Conservation (phyloP, 2,888 invertebrate genomes). For the Terebella lapidaria region DNA sequence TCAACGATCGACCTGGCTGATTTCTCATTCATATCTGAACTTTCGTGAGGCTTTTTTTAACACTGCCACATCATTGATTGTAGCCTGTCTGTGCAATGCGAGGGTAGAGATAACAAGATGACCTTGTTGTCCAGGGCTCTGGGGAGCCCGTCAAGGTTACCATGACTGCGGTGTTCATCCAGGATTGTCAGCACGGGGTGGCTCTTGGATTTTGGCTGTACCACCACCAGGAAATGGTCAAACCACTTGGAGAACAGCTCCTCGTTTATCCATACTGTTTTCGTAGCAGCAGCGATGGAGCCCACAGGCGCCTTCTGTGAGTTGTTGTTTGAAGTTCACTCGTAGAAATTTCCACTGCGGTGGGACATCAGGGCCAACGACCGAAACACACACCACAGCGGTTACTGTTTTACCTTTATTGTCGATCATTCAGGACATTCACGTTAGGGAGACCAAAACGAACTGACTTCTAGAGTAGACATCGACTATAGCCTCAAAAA, state of each 20-base stretch:
- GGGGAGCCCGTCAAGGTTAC: no score
- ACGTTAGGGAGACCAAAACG: no score
- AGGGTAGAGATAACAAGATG: slow-evolving; percentile 47
- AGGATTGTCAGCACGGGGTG: slow-evolving; percentile 45
- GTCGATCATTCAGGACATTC: no score
- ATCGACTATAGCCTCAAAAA: no score
- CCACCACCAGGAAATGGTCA: slow-evolving; percentile 33
- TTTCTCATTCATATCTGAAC: no score
- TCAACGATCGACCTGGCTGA: no score
- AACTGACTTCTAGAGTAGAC: no score
- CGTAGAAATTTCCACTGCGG: slow-evolving; percentile 10
- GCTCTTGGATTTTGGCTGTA: slow-evolving; percentile 34
- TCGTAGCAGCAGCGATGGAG: slow-evolving; percentile 5
- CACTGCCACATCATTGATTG: slow-evolving; percentile 52
- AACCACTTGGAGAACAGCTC: slow-evolving; percentile 14
- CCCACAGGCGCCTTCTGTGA: neutral
- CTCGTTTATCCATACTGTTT: slow-evolving; percentile 21
- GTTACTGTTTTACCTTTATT: slow-evolving; percentile 9
- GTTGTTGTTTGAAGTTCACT: slow-evolving; percentile 3
- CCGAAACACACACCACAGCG: neutral
- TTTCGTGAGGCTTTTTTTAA: no score
- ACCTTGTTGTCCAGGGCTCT: no score
- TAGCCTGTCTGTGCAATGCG: slow-evolving; percentile 51
- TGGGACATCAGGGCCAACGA: slow-evolving; percentile 6
- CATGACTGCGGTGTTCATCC: no score